A percentile compares a stretch with the other conserved stretches of the same genome.
Conservation (phyloP, 2,113 vertebrate genomes). For the Bubalus kerabau region DNA sequence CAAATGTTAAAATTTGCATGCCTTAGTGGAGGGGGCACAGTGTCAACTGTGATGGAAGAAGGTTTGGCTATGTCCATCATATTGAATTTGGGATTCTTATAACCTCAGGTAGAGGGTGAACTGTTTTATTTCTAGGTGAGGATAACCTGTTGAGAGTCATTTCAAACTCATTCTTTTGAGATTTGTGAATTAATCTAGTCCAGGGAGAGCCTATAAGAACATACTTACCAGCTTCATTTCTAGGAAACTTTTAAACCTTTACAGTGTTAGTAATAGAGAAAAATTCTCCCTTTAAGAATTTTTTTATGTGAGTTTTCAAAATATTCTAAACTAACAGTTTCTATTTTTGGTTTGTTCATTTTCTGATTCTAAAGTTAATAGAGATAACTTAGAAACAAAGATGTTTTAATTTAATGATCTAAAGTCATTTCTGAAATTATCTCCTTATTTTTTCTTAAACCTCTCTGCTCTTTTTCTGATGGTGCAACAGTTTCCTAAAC, state of each 20-base stretch:
- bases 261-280: not conserved
- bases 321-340: constrained; percentile 3
- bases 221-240: not conserved
- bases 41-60: not conserved
- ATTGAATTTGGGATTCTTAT: not conserved
- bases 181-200: not conserved
- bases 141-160: not conserved
- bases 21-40: not conserved
- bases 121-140: not conserved
- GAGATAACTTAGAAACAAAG: not conserved
- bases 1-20: not conserved
- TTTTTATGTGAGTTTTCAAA: not conserved
- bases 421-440: constrained; percentile 7
- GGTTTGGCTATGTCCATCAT: not conserved
- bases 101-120: not conserved
- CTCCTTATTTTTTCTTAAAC: not conserved
- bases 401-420: not conserved
- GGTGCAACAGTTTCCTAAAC: not conserved
- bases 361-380: constrained; percentile 44
- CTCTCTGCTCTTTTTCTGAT: not conserved
- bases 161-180: not conserved
- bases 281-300: not conserved
- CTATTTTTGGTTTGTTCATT: constrained; percentile 48
- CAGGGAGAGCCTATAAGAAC: not conserved
- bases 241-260: constrained; percentile 26